These are phyloP conservation scores for Cephus pygmeus DNA, from an alignment of 2,888 invertebrate species.

Conservation along the genomic window DNA sequence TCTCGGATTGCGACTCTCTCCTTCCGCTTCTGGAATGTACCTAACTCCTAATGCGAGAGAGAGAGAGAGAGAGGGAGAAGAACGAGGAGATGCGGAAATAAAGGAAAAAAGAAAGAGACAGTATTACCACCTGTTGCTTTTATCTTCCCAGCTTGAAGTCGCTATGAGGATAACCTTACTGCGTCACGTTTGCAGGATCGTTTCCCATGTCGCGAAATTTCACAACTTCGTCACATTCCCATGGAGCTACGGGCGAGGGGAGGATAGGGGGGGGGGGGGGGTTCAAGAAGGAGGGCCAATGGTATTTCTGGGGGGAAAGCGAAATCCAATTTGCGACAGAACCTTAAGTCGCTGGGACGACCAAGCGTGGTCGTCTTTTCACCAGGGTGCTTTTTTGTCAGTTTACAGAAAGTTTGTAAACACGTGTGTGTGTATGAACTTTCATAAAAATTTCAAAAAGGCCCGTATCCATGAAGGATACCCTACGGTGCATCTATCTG, in stretches of 20 bases:
- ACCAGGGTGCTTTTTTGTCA: background rate
- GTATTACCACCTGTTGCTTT: background rate
- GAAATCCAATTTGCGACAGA: background rate
- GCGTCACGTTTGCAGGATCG: slow-evolving; percentile 28
- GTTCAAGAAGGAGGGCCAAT: background rate
- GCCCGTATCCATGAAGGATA: background rate
- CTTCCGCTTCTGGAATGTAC: too few relatives aligned
- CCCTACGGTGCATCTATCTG: too few relatives aligned
- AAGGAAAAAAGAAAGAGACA: background rate
- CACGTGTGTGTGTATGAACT: background rate
- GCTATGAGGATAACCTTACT: background rate
- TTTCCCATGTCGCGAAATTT: slow-evolving; percentile 36
- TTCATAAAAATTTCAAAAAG: background rate
- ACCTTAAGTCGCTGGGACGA: background rate
- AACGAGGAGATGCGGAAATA: background rate
- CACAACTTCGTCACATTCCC: slow-evolving; percentile 22
- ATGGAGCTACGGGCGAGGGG: background rate
- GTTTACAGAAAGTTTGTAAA: background rate
- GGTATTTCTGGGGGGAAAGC: background rate
- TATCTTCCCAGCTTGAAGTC: slow-evolving; percentile 9
- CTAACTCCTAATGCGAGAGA: too few relatives aligned
- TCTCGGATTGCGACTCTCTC: too few relatives aligned
- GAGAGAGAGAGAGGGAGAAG: background rate
- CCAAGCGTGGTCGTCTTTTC: background rate
- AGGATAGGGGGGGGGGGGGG: too few relatives aligned